Conservation (phyloP, 2,113 vertebrate species). For the Cheirogaleus medius region DNA sequence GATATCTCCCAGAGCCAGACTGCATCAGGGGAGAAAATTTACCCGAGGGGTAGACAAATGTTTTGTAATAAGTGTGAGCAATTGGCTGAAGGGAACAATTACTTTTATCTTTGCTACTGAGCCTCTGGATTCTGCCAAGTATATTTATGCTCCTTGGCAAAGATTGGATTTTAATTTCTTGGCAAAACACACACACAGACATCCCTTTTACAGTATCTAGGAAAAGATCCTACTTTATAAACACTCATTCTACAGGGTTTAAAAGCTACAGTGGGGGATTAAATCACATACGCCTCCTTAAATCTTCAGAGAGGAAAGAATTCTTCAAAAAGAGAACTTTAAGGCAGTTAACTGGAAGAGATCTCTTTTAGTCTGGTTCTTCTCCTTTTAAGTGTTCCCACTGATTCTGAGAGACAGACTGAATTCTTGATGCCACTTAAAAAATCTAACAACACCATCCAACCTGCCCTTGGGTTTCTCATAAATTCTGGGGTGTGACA, state of each 20-base stretch:
- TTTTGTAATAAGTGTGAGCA: conserved; percentile 63
- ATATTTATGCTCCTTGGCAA: conserved; percentile 67
- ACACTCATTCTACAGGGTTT: conserved; percentile 44
- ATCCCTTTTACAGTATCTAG: conserved; percentile 53
- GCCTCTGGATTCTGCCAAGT: conserved; percentile 62
- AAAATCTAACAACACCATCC: neutral
- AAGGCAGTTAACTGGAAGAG: neutral
- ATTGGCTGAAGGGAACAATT: conserved; percentile 52
- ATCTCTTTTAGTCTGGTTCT: neutral
- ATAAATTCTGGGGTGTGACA: neutral
- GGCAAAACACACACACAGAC: conserved; percentile 42
- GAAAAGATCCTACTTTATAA: conserved; percentile 51
- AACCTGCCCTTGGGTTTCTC: neutral
- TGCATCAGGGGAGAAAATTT: neutral
- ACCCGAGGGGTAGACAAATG: conserved; percentile 34
- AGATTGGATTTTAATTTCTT: conserved; percentile 71
- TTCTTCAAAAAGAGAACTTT: conserved; percentile 17
- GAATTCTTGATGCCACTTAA: neutral
- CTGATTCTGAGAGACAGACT: neutral
- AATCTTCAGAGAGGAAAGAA: conserved; percentile 41
- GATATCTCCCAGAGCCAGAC: neutral
- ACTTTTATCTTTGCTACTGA: conserved; percentile 74
- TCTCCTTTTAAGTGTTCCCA: neutral
- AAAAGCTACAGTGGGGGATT: conserved; percentile 24
- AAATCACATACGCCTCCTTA: conserved; percentile 18